Evolutionary conservation across 1,140 invertebrate genomes (phyloP).

Genomic region (Cepaea nemoralis): DNA sequence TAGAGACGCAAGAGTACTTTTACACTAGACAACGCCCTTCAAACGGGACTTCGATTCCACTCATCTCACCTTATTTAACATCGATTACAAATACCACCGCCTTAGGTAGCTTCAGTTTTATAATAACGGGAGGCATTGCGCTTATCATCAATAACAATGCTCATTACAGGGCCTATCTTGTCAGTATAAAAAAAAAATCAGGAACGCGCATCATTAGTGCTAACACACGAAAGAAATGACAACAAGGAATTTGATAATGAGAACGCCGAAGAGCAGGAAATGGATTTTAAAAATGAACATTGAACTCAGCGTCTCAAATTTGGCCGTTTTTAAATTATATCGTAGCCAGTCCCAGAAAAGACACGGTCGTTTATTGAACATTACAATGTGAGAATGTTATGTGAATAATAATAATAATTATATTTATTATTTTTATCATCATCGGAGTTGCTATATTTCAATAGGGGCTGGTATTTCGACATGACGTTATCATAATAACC

Average conservation of each 20-base stretch:
- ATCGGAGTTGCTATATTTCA: too few relatives aligned
- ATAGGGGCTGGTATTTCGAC: too few relatives aligned
- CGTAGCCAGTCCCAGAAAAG: background rate
- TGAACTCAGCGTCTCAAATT: background rate
- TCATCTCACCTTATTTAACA: too few relatives aligned
- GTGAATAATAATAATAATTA: too few relatives aligned
- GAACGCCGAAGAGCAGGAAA: background rate
- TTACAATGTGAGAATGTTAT: too few relatives aligned
- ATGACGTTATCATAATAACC: too few relatives aligned
- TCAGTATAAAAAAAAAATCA: background rate
- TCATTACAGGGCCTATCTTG: background rate
- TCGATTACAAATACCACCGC: too few relatives aligned
- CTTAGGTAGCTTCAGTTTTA: background rate
- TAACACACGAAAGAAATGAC: background rate
- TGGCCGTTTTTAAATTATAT: background rate
- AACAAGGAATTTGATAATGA: background rate
- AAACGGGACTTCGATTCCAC: too few relatives aligned
- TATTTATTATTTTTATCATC: too few relatives aligned
- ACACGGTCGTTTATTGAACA: background rate
- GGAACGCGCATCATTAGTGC: background rate
- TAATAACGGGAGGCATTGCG: background rate
- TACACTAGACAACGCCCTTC: too few relatives aligned
- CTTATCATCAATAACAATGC: background rate
- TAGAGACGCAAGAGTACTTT: too few relatives aligned
- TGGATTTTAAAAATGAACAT: background rate